phyloP scores from a whole-genome alignment of 2,888 invertebrate genomes.

The Stenchaetothrips biformis region DNA sequence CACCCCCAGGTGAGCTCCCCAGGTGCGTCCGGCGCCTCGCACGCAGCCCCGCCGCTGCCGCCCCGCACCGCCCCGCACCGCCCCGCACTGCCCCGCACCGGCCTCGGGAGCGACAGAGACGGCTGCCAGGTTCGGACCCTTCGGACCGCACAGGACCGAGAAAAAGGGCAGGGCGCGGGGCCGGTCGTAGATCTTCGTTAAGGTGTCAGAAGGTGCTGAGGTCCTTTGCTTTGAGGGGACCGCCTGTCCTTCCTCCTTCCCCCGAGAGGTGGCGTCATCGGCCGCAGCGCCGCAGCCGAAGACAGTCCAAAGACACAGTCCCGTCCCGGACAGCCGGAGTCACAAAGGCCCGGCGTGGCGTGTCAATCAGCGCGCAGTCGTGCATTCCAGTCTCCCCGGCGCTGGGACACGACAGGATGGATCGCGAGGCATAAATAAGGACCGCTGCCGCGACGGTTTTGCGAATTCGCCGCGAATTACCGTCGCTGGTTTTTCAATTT shows the following conservation, averaged over 20 bases:
- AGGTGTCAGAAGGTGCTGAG: conserved; percentile 10
- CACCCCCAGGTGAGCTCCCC: not conserved
- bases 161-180: not conserved
- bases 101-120: not conserved
- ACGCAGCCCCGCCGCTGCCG: no score
- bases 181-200: conserved; percentile 20
- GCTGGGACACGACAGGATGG: no score
- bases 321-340: not conserved
- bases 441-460: no score
- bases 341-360: not conserved
- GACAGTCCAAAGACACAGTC: not conserved
- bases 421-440: no score
- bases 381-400: no score
- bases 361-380: not conserved
- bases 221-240: conserved; percentile 5
- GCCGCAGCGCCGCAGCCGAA: not conserved
- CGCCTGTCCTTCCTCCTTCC: not conserved
- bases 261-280: not conserved
- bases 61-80: no score
- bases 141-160: no score
- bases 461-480: no score
- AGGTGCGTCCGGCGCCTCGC: no score
- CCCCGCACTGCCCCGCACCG: not conserved
- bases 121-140: not conserved
- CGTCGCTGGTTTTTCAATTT: no score